Conservation (phyloP, 2,888 invertebrate species). For the Neoitamus cyanurus region DNA sequence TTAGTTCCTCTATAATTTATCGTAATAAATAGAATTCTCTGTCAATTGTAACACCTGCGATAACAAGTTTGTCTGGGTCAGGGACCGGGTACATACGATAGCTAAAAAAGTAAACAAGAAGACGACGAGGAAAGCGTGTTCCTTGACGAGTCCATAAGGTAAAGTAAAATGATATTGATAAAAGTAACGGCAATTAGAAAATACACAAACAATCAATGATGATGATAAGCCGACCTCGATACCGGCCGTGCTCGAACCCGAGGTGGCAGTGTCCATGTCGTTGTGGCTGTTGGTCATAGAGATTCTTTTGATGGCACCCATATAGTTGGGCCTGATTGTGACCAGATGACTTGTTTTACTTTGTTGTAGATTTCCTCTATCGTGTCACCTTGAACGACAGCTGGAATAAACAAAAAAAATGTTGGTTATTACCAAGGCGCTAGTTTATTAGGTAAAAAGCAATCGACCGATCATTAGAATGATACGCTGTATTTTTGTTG, state of each 20-base stretch:
- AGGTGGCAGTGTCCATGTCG: slow-evolving; percentile 71
- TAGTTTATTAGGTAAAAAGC: not conserved
- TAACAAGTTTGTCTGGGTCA: slow-evolving; percentile 24
- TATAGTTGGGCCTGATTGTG: slow-evolving; percentile 94
- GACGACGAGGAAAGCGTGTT: slow-evolving; percentile 12
- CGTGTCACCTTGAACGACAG: slow-evolving; percentile 96
- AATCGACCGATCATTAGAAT: too few species aligned
- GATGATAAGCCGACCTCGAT: slow-evolving; percentile 61
- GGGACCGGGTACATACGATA: slow-evolving; percentile 9
- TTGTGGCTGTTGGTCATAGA: slow-evolving; percentile 79
- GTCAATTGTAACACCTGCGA: slow-evolving; percentile 21
- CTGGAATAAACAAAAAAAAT: slow-evolving; percentile 67
- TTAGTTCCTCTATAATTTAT: slow-evolving; percentile 40
- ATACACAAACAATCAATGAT: slow-evolving; percentile 50
- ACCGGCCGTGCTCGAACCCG: slow-evolving; percentile 68
- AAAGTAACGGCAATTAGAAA: slow-evolving; percentile 38
- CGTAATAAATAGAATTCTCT: slow-evolving; percentile 34
- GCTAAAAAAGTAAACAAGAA: slow-evolving; percentile 38
- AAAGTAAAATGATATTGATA: slow-evolving; percentile 41
- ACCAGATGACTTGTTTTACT: slow-evolving; percentile 93
- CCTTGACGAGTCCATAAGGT: slow-evolving; percentile 23
- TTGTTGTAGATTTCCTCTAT: slow-evolving; percentile 96
- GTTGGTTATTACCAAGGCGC: not conserved
- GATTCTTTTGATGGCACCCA: slow-evolving; percentile 98
- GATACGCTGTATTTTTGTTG: too few species aligned